These are phyloP conservation scores for Arvicanthis niloticus DNA, from an alignment of 2,113 vertebrate genomes.

Conservation along the genomic window DNA sequence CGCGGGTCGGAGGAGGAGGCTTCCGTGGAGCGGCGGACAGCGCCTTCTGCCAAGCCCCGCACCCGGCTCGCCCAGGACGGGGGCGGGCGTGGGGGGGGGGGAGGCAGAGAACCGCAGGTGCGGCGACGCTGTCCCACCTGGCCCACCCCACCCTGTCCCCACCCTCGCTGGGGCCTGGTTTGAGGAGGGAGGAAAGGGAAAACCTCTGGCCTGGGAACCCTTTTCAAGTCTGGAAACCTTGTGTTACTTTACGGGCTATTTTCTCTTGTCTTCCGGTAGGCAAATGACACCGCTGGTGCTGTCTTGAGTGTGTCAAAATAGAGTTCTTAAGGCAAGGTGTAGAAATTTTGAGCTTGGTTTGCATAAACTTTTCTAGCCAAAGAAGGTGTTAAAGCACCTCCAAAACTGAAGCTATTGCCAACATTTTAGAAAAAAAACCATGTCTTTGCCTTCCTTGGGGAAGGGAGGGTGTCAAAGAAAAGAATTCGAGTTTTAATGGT, in stretches of 20 bases:
- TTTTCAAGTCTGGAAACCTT: conserved; percentile 26
- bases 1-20: conserved; percentile 29
- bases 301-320: not conserved
- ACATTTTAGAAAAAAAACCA: not conserved
- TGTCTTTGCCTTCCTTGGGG: not conserved
- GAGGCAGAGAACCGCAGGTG: conserved; percentile 39
- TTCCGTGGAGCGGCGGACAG: too few species aligned
- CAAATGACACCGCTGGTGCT: not conserved
- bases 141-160: not conserved
- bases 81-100: not conserved
- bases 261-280: not conserved
- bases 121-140: not conserved
- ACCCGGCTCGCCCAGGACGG: not conserved
- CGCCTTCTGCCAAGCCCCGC: not conserved
- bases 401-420: conserved; percentile 47
- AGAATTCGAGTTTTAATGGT: not conserved
- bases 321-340: not conserved
- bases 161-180: not conserved
- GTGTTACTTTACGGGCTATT: not conserved
- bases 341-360: conserved; percentile 57
- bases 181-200: not conserved
- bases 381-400: conserved; percentile 40
- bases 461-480: not conserved
- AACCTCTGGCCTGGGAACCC: not conserved
- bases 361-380: conserved; percentile 65